These are phyloP conservation scores for Caenorhabditis parvicauda DNA, from an alignment of 2,888 invertebrate species.

Conservation along the genomic window DNA sequence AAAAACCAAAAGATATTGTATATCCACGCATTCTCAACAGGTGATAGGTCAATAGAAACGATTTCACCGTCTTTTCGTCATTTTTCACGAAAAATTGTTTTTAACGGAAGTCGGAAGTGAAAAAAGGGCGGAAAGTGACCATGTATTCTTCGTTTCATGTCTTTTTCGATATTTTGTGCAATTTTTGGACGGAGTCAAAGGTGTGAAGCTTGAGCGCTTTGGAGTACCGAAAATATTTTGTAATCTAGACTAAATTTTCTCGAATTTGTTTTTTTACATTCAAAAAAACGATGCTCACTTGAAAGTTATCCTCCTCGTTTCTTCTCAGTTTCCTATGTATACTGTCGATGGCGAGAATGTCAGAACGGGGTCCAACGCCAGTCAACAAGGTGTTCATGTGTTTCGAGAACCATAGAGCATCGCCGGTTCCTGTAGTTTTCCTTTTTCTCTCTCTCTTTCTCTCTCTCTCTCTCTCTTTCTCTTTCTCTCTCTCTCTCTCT, in stretches of 20 bases:
- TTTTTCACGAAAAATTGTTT: too few relatives aligned
- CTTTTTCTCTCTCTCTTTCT: slow-evolving; percentile 2
- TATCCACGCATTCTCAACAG: too few relatives aligned
- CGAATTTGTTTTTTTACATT: neutral
- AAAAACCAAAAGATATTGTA: too few relatives aligned
- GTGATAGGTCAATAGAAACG: too few relatives aligned
- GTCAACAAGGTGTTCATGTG: slow-evolving; percentile 42
- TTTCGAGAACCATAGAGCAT: slow-evolving; percentile 51
- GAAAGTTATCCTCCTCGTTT: slow-evolving; percentile 12
- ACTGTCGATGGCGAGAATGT: slow-evolving; percentile 37
- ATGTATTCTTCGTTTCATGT: neutral
- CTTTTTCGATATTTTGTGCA: neutral
- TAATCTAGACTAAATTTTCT: neutral
- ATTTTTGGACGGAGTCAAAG: too few relatives aligned
- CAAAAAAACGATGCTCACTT: slow-evolving; percentile 1
- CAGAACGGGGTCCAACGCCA: slow-evolving; percentile 56
- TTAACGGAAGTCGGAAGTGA: too few relatives aligned
- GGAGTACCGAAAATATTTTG: too few relatives aligned
- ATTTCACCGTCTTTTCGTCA: too few relatives aligned
- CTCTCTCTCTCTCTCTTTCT: neutral
- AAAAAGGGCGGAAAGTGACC: too few relatives aligned
- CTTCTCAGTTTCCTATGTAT: slow-evolving; percentile 31
- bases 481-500: neutral
- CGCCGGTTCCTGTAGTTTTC: slow-evolving; percentile 46
- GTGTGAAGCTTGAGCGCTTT: too few relatives aligned